Evolutionary conservation across 2,797 vertebrate genomes (phyloP), one percentile per base, ranked within the genome.

Genomic region (Phoeniculus purpureus): DNA sequence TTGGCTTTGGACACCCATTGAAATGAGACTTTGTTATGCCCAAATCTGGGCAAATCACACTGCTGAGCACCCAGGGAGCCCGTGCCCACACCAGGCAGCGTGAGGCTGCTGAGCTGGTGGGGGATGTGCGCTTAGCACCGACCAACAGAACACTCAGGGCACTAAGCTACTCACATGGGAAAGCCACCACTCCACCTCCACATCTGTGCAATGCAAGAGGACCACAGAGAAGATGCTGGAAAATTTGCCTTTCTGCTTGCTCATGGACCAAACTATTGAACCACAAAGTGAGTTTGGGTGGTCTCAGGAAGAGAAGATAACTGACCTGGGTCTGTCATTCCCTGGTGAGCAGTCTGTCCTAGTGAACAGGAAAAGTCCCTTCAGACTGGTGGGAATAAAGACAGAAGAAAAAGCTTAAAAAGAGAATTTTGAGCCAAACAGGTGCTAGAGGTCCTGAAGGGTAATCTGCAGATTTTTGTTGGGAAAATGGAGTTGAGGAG

Each of bases 101-200:
- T 0, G 2, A 50, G 45, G 34, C 32, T 83, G 58, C 25, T 48
- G 13, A 55, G 4, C 4, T 81, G 62, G 9, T 8, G 59, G 43
- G 43, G 43, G 43, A 32, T 3, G 2, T 14, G 25, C 2, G 10
- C 2, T 17, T 5, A 51, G 8, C 59, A 65, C 31, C 8, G 6
- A 2, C 13, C 4, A 0, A 1, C 0, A 0, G 0, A 56, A 15
- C 47, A 43, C 26, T 6, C 19, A 34, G 16, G 23, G 40, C 32
- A 8, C 5, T 1, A 1, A 56, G n/a, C 20, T 60, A 5, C 61
- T 62, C 2, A 0, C 9, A 17, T 0, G 19, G 27, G 37, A 77
- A 51, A 70, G 25, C 27, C 58, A 37, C 17, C 1, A 3, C 15
- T 61, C 43, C 61, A 27, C 9, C 15, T 4, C 27, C 29, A 47